Base-by-base conservation (phyloP, 2,888 invertebrate species). In the Selenia dentaria region DNA sequence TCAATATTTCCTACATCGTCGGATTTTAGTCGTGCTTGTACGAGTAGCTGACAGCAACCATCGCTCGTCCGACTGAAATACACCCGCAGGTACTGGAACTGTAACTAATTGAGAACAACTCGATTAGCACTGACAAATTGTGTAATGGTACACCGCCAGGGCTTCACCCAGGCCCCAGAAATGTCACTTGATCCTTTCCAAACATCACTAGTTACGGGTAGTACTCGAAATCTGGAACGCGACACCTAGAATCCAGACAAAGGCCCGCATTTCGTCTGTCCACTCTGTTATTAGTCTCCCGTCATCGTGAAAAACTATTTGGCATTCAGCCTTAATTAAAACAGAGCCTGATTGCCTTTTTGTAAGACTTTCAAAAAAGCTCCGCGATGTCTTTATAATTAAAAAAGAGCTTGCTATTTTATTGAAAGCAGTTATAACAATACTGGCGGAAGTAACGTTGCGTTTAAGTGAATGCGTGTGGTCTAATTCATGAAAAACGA, bases 301-400 rank as follows among this genome's bases (percentile, higher is more conserved):
- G 40, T 38, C 38, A 41, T 51, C 33, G n/a, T 49, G 25, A 41
- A 42, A 46, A 47, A 49, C 51, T 50, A 51, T 51, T 51, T 36
- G 35, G 10, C 41, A 51, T 51, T 51, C 39, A 32, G 10, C 41
- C 33, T 49, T 48, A 42, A 50, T 47, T 47, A 52, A 46, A 46
- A 40, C 31, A 5, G 10, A 1, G 18, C 28, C 8, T 36, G 31
- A 28, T 31, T 37, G 13, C 35, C 27, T 44, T 47, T 47, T 49
- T 44, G 12, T 24, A n/a, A 37, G 25, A 34, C 10, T 25, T 36
- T 45, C 31, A 6, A 14, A 22, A 27, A 29, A 25, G 10, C 12
- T 13, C 2, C 28, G 3, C 9, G 27, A 27, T 8, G 33, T 34
- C 31, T 25, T 25, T 36, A 35, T 41, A 31, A 26, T 43, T 25